phyloP scores from a whole-genome alignment of 2,888 invertebrate species.

The Drosophila macrospina region DNA sequence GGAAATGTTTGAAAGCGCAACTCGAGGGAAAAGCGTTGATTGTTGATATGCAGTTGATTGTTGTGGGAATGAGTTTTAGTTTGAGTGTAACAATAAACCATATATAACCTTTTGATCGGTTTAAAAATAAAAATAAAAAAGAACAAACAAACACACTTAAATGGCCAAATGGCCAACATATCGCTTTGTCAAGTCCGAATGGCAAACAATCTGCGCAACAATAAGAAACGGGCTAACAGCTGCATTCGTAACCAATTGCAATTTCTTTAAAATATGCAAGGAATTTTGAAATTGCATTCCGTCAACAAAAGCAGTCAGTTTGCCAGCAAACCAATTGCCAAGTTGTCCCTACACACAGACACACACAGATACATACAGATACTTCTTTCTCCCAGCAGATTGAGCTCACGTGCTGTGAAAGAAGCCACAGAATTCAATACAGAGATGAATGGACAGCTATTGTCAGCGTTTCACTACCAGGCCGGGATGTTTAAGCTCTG shows the following conservation, averaged over 20 bases:
- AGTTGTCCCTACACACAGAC: too few relatives aligned
- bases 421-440: neutral
- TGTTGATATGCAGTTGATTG: slow-evolving; percentile 47
- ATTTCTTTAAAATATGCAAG: slow-evolving; percentile 66
- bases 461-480: neutral
- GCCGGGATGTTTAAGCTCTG: too few relatives aligned
- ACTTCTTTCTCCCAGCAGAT: neutral
- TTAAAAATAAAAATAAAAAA: too few relatives aligned
- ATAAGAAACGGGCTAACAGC: neutral
- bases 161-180: neutral
- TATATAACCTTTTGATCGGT: neutral
- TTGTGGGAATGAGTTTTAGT: slow-evolving; percentile 22
- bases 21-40: slow-evolving; percentile 64
- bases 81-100: neutral
- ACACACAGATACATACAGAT: neutral
- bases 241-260: slow-evolving; percentile 35
- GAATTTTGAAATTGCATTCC: slow-evolving; percentile 68
- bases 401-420: neutral
- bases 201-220: neutral
- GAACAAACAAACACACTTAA: too few relatives aligned
- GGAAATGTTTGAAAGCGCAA: slow-evolving; percentile 33
- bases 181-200: neutral
- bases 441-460: neutral
- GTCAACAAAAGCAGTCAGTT: slow-evolving; percentile 41
- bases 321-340: neutral